Evolutionary conservation across 2,113 vertebrate species (phyloP).

Genomic region (Centrocercus urophasianus): DNA sequence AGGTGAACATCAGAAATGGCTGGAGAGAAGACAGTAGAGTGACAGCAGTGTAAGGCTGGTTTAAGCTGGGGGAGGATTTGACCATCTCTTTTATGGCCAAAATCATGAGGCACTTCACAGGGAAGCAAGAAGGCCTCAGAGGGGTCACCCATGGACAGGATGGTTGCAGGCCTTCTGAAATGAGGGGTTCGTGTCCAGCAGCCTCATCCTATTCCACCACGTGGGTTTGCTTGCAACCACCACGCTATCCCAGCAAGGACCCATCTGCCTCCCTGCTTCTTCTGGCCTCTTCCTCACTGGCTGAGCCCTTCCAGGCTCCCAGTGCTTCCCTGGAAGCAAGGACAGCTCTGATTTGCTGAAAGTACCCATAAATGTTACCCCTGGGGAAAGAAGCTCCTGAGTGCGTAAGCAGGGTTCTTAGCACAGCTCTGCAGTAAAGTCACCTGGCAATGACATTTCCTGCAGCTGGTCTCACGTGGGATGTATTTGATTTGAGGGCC

Average conservation of each 20-base stretch:
- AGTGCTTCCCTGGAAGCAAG: background rate
- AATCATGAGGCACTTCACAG: background rate
- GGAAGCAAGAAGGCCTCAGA: background rate
- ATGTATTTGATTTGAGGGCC: background rate
- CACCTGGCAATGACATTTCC: background rate
- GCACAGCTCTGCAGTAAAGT: background rate
- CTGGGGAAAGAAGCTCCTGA: background rate
- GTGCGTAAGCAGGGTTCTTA: background rate
- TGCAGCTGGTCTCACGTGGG: background rate
- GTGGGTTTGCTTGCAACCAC: background rate
- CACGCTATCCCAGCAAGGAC: background rate
- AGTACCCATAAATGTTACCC: background rate
- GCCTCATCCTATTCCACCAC: background rate
- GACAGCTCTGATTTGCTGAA: background rate
- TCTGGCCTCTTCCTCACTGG: background rate
- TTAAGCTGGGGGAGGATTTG: background rate
- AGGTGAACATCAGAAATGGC: background rate
- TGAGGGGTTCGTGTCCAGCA: background rate
- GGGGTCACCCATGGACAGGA: background rate
- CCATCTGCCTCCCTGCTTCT: background rate
- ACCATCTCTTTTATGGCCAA: background rate
- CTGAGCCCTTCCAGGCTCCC: background rate
- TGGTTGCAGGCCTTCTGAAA: background rate
- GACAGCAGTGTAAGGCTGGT: background rate
- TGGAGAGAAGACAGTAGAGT: background rate